A percentile compares a stretch with the other conserved stretches of the same genome.
Evolutionary conservation across 2,797 vertebrate genomes (phyloP).

Genomic region (Diceros bicornis): DNA sequence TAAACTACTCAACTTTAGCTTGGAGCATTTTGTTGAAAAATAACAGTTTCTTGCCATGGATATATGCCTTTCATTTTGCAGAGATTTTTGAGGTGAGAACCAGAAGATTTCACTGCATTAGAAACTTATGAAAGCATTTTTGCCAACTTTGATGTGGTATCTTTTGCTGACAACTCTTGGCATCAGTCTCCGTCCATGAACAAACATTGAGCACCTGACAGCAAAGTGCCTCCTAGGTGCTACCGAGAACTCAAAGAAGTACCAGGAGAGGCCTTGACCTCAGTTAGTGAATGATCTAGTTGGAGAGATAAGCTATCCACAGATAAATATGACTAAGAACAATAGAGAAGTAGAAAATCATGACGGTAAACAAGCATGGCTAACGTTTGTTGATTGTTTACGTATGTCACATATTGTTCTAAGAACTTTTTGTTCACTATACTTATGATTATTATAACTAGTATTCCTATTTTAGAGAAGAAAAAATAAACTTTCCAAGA

Average conservation of each 20-base stretch:
- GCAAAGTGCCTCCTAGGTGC: background rate
- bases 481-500: background rate
- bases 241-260: background rate
- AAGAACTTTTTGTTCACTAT: background rate
- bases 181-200: background rate
- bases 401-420: background rate
- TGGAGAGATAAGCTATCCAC: background rate
- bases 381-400: background rate
- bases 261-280: background rate
- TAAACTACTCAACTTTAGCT: conserved; percentile 85
- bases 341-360: conserved; percentile 1
- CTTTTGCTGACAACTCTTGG: background rate
- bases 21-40: conserved; percentile 83
- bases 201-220: background rate
- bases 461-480: background rate
- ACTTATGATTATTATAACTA: background rate
- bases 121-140: background rate
- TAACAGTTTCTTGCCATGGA: conserved; percentile 74
- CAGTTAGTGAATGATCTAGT: background rate
- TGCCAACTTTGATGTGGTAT: background rate
- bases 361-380: background rate
- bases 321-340: background rate
- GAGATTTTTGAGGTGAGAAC: conserved; percentile 77
- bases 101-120: conserved; percentile 72
- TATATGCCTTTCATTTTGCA: conserved; percentile 71